Base-by-base conservation (phyloP, 1,140 invertebrate species). In the Brachionus koreanus region DNA sequence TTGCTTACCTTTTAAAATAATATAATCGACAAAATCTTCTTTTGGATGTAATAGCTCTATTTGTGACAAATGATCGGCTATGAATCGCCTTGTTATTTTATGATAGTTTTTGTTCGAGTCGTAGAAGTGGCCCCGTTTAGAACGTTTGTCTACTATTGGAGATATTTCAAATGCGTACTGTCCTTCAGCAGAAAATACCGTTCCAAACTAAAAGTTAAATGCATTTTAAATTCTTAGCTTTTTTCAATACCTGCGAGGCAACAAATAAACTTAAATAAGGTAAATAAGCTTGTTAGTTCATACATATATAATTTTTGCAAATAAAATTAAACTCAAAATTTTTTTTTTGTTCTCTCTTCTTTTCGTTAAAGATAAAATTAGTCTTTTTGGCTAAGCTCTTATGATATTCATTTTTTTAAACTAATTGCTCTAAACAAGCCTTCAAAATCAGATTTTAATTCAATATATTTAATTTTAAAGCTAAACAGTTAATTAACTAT, bases 51-150 rank as follows among this genome's bases (percentile, higher is more conserved):
- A 16, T 5, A 69, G 65, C 19, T 69, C 65, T 37, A 69, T 69
- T 19, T 69, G n/a, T 5, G 65, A 37, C 7, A 39, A 19, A n/a
- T 69, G 10, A 5, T 42, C 65, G 3, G 35, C 35, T 19, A 69
- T 69, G 16, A 16, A 69, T 16, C 65, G 65, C n/a, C 65, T 35
- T 6, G 35, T 39, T 74, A 74, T 74, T 46, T 46, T 46, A 25
- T 74, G 69, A n/a, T 4, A 46, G n/a, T 74, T 74, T 42, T 35
- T 43, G 13, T 25, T 74, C 3, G 69, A 74, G 25, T 74, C 69
- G 43, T 46, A 74, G 43, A 37, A 37, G 16, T 46, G 12, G 6
- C 37, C 42, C n/a, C 69, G 65, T 16, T 69, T 74, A 4, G 16
- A 12, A 10, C 42, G 37, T 25, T 25, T 46, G 12, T 74, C 69